Conservation (phyloP, 2,888 invertebrate genomes). For the Leptinotarsa juncta region DNA sequence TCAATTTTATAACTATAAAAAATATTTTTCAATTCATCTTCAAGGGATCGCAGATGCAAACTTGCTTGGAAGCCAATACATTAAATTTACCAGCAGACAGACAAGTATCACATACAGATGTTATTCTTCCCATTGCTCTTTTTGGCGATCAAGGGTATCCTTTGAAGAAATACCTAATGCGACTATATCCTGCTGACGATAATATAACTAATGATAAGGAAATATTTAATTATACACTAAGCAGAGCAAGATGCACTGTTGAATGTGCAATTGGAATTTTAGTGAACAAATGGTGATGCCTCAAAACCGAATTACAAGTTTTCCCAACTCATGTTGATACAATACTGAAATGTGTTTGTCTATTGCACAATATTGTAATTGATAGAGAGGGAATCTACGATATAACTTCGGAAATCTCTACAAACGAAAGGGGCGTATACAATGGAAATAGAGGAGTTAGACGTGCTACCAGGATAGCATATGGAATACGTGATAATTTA, state of each 20-base stretch:
- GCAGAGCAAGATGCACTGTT: constrained; percentile 23
- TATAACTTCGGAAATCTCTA: constrained; percentile 15
- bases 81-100: constrained; percentile 4
- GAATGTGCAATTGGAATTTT: constrained; percentile 29
- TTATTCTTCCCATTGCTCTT: background rate
- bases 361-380: constrained; percentile 26
- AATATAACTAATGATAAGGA: constrained; percentile 1
- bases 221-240: background rate
- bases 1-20: background rate
- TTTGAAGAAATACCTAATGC: constrained; percentile 25
- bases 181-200: constrained; percentile 18
- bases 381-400: constrained; percentile 17
- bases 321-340: too few species aligned
- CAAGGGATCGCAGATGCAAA: constrained; percentile 24
- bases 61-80: constrained; percentile 1
- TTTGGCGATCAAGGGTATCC: constrained; percentile 25
- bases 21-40: constrained; percentile 20
- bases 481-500: constrained; percentile 1
- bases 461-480: constrained; percentile 12
- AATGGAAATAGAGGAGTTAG: constrained; percentile 17
- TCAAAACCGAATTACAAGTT: constrained; percentile 21
- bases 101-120: background rate
- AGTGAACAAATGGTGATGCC: constrained; percentile 25
- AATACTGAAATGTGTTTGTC: too few species aligned
- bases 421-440: constrained; percentile 4